Conservation (phyloP, 2,888 invertebrate species). For the Acleris emargana region DNA sequence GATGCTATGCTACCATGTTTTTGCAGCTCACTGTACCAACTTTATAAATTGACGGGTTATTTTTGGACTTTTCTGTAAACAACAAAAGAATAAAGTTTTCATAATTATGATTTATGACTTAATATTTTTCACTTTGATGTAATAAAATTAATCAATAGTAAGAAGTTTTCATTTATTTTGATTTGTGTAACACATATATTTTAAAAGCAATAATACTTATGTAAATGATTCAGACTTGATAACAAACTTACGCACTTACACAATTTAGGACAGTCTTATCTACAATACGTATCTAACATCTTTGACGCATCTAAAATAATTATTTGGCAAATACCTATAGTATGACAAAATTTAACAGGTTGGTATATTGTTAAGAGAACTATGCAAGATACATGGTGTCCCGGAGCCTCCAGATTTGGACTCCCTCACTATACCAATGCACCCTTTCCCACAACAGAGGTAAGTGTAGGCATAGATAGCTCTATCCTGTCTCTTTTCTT, state of each 20-base stretch:
- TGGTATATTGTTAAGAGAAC: constrained; percentile 94
- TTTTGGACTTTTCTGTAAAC: no score
- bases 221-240: no score
- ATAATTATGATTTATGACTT: no score
- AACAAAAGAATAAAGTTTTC: no score
- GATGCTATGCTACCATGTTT: no score
- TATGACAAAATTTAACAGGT: constrained; percentile 83
- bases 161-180: no score
- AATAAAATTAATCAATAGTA: no score
- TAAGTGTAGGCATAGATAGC: constrained; percentile 41
- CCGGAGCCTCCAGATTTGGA: constrained; percentile 96
- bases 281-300: background rate
- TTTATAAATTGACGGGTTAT: no score
- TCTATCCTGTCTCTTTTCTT: background rate
- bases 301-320: background rate
- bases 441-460: constrained; percentile 75
- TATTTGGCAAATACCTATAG: constrained; percentile 8
- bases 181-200: no score
- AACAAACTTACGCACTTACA: background rate
- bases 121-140: no score
- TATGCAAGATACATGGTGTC: constrained; percentile 96
- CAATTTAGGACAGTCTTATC: constrained; percentile 9
- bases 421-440: constrained; percentile 87
- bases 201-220: no score
- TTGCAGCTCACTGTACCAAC: no score